Evolutionary conservation across 2,113 vertebrate species (phyloP).

Genomic region (Australoheros scitulus): DNA sequence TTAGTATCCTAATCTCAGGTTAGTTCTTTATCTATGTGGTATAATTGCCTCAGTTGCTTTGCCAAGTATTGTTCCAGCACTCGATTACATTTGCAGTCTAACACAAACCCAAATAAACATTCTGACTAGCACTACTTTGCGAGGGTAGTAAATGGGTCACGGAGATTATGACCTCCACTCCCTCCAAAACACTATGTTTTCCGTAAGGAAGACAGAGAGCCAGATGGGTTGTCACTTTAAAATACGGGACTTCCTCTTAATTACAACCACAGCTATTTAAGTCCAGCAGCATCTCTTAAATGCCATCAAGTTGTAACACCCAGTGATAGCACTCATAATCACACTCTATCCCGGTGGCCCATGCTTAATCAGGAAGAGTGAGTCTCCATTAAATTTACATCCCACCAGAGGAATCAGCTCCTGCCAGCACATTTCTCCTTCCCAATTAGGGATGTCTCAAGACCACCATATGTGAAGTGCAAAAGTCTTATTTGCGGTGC

Average conservation of each 20-base stretch:
- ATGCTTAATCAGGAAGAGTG: constrained; percentile 36
- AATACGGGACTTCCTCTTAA: constrained; percentile 42
- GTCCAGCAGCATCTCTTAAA: constrained; percentile 43
- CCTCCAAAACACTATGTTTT: constrained; percentile 5
- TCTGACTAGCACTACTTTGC: not conserved
- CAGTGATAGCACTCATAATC: constrained; percentile 43
- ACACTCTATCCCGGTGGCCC: constrained; percentile 21
- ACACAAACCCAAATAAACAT: not conserved
- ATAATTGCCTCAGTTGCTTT: not conserved
- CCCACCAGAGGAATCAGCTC: constrained; percentile 27
- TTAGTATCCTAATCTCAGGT: not conserved
- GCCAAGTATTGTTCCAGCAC: not conserved
- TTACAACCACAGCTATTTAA: constrained; percentile 51
- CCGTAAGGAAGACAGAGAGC: not conserved
- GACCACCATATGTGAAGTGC: not conserved
- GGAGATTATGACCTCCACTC: not conserved
- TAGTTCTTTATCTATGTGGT: not conserved
- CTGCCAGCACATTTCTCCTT: constrained; percentile 18
- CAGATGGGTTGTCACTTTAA: constrained; percentile 17
- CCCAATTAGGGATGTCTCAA: constrained; percentile 31
- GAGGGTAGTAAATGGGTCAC: not conserved
- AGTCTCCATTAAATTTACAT: constrained; percentile 50
- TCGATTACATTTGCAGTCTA: not conserved
- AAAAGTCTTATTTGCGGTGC: constrained; percentile 4
- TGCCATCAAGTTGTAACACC: constrained; percentile 32